These are phyloP conservation scores for Oenanthe oenanthe DNA, from an alignment of 2,113 vertebrate genomes.

Conservation along the genomic window DNA sequence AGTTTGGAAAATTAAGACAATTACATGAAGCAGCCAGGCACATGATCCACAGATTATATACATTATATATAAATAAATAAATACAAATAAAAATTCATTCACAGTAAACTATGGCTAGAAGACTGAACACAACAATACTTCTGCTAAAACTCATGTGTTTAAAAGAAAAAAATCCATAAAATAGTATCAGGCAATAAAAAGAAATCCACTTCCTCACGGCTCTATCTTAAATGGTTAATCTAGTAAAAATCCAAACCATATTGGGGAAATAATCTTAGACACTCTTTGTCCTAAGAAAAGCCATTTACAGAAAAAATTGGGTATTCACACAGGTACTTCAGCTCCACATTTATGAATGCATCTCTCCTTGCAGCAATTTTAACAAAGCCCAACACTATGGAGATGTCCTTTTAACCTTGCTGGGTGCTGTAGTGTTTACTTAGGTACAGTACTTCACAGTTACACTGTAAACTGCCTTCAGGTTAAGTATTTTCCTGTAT, in stretches of 20 bases:
- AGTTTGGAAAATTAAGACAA: background rate
- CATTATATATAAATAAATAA: background rate
- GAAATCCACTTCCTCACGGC: background rate
- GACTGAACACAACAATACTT: background rate
- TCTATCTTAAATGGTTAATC: background rate
- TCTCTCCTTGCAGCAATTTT: background rate
- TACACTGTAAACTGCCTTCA: background rate
- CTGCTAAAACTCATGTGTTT: background rate
- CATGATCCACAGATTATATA: background rate
- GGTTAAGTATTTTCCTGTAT: background rate
- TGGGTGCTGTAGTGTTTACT: background rate
- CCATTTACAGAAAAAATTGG: background rate
- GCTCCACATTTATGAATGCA: background rate
- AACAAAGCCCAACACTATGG: accelerated
- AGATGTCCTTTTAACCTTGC: background rate
- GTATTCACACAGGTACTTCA: background rate
- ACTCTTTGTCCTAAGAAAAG: background rate
- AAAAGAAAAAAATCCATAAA: background rate
- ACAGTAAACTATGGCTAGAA: background rate
- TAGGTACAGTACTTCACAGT: accelerated
- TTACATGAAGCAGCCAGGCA: background rate
- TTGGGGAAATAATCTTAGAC: background rate
- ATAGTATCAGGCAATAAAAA: background rate
- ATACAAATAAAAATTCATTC: background rate
- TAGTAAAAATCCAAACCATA: background rate